Evolutionary conservation across 2,888 invertebrate species (phyloP).

Genomic region (Lampropteryx suffumata): DNA sequence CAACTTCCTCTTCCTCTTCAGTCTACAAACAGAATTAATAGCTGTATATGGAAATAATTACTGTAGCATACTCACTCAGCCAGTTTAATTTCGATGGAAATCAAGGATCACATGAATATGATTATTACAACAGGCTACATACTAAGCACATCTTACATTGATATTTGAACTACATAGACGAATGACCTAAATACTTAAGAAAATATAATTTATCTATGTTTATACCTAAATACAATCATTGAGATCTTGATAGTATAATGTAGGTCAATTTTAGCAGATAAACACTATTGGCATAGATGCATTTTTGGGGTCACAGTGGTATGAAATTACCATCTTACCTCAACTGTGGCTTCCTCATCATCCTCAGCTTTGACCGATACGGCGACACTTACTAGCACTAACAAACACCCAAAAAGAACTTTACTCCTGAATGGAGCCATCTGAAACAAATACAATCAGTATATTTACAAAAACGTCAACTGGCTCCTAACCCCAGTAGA

Average conservation of each 20-base stretch:
- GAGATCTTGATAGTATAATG: constrained; percentile 7
- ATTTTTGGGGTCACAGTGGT: too few species aligned
- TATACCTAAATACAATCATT: too few species aligned
- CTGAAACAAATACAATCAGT: constrained; percentile 51
- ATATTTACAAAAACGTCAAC: background rate
- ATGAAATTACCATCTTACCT: constrained; percentile 68
- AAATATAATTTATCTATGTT: too few species aligned
- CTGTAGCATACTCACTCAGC: too few species aligned
- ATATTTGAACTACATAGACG: too few species aligned
- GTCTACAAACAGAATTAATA: too few species aligned
- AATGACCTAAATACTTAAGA: too few species aligned
- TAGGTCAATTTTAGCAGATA: constrained; percentile 27
- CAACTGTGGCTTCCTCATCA: constrained; percentile 65
- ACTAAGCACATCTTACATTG: too few species aligned
- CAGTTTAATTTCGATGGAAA: too few species aligned
- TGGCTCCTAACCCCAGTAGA: constrained; percentile 6
- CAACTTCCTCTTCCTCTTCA: constrained; percentile 72
- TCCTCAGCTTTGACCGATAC: constrained; percentile 51
- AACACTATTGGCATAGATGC: constrained; percentile 9
- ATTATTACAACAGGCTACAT: too few species aligned
- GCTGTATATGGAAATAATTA: too few species aligned
- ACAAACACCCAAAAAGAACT: constrained; percentile 53
- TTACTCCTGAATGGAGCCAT: constrained; percentile 65
- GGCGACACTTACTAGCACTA: constrained; percentile 52
- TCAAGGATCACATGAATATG: too few species aligned